A percentile compares a stretch with the other conserved stretches of the same genome.
Evolutionary conservation across 2,113 vertebrate species (phyloP).

Genomic region (Platichthys stellatus): DNA sequence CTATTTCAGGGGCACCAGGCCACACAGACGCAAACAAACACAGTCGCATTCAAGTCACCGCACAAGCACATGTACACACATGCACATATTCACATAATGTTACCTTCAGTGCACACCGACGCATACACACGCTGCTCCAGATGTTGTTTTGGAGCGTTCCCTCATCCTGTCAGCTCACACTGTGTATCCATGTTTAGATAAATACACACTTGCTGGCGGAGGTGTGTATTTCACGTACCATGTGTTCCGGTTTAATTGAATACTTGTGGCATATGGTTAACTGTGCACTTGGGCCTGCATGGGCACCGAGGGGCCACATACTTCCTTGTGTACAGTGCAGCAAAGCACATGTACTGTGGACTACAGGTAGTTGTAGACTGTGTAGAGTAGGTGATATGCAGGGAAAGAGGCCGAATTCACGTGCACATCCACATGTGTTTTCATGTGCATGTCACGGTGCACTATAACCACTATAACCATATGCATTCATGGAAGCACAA

Average conservation of each 20-base stretch:
- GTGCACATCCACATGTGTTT: background rate
- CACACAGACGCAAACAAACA: conserved; percentile 32
- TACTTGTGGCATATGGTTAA: conserved; percentile 56
- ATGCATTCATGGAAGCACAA: conserved; percentile 4
- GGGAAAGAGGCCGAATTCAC: background rate
- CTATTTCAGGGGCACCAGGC: conserved; percentile 45
- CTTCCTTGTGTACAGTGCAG: conserved; percentile 20
- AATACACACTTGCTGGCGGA: conserved; percentile 54
- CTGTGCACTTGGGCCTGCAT: conserved; percentile 33
- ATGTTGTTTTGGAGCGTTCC: conserved; percentile 65
- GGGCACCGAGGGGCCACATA: conserved; percentile 37
- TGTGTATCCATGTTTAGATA: conserved; percentile 66
- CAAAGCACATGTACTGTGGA: background rate
- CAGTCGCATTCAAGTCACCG: conserved; percentile 38
- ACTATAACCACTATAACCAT: background rate
- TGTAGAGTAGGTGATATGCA: background rate
- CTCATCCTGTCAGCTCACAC: conserved; percentile 35
- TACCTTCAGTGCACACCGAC: conserved; percentile 14
- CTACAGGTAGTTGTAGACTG: background rate
- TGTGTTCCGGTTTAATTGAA: conserved; percentile 59
- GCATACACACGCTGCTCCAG: conserved; percentile 34
- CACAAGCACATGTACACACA: conserved; percentile 34
- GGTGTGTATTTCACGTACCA: conserved; percentile 50
- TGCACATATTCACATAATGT: conserved; percentile 24
- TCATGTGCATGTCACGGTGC: background rate